Evolutionary conservation across 2,113 vertebrate species (phyloP).

Genomic region (Suricata suricatta): DNA sequence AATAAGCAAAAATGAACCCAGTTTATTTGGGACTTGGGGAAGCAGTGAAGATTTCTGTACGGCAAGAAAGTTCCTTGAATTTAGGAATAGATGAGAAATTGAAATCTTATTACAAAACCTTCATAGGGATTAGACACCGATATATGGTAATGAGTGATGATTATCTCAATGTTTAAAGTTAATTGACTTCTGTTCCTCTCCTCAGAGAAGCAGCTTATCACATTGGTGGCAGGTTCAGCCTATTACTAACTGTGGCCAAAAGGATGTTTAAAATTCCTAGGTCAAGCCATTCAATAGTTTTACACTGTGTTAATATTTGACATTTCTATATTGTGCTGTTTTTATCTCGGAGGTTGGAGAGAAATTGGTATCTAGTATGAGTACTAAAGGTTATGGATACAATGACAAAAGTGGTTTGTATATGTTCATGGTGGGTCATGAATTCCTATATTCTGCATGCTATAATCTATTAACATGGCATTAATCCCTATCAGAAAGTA

Average conservation of each 20-base stretch:
- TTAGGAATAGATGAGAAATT: slow-evolving; percentile 54
- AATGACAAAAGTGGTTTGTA: slow-evolving; percentile 3
- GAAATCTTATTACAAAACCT: slow-evolving; percentile 46
- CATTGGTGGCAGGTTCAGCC: slow-evolving; percentile 50
- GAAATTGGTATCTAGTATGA: slow-evolving; percentile 32
- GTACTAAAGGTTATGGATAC: slow-evolving; percentile 50
- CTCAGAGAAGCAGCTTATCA: slow-evolving; percentile 59
- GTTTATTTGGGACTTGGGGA: background rate
- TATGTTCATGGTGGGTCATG: background rate
- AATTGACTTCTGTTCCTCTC: slow-evolving; percentile 53
- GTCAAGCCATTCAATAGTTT: slow-evolving; percentile 37
- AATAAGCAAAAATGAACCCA: background rate
- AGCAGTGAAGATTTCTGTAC: slow-evolving; percentile 27
- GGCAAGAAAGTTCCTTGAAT: slow-evolving; percentile 39
- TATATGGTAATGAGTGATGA: slow-evolving; percentile 36
- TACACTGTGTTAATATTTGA: slow-evolving; percentile 71
- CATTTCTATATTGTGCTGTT: slow-evolving; percentile 51
- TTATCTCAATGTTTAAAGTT: slow-evolving; percentile 47
- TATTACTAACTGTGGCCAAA: slow-evolving; percentile 58
- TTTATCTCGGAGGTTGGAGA: slow-evolving; percentile 61
- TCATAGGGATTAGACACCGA: slow-evolving; percentile 15
- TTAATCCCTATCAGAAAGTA: background rate
- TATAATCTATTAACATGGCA: background rate
- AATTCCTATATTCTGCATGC: slow-evolving; percentile 32
- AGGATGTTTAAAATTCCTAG: slow-evolving; percentile 66